A percentile compares a stretch with the other conserved stretches of the same genome.
phyloP scores from a whole-genome alignment of 2,888 invertebrate genomes.

The Acanthococcus lagerstroemiae region DNA sequence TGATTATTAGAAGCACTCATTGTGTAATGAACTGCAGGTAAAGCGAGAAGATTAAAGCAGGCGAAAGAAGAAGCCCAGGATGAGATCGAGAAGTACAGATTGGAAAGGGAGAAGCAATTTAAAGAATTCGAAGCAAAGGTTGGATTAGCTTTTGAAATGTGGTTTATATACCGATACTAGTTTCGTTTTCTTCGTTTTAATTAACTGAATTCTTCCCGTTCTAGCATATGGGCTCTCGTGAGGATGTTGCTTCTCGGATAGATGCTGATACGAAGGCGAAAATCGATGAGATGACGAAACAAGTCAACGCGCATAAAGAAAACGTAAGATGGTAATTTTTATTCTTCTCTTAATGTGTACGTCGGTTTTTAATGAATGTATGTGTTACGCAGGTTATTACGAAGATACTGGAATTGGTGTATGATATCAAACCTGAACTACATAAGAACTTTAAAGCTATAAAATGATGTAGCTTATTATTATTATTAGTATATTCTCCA shows the following conservation, averaged over 20 bases:
- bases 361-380: background rate
- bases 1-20: too few species aligned
- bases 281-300: constrained; percentile 77
- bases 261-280: constrained; percentile 76
- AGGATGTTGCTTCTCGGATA: constrained; percentile 86
- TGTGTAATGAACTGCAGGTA: constrained; percentile 56
- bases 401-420: constrained; percentile 72
- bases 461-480: too few species aligned
- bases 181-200: too few species aligned
- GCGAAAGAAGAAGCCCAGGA: constrained; percentile 99
- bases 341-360: too few species aligned
- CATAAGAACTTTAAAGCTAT: constrained; percentile 62
- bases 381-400: constrained; percentile 55
- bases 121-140: constrained; percentile 89
- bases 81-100: constrained; percentile 94
- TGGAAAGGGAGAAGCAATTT: constrained; percentile 83
- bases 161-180: background rate
- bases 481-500: too few species aligned
- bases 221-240: constrained; percentile 88
- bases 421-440: constrained; percentile 84
- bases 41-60: constrained; percentile 93
- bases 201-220: too few species aligned
- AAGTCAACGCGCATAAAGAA: constrained; percentile 64
- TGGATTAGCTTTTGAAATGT: too few species aligned
- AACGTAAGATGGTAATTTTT: constrained; percentile 63